Base-by-base conservation (phyloP, 2,797 vertebrate species). In the Hoplostethus mediterraneus region DNA sequence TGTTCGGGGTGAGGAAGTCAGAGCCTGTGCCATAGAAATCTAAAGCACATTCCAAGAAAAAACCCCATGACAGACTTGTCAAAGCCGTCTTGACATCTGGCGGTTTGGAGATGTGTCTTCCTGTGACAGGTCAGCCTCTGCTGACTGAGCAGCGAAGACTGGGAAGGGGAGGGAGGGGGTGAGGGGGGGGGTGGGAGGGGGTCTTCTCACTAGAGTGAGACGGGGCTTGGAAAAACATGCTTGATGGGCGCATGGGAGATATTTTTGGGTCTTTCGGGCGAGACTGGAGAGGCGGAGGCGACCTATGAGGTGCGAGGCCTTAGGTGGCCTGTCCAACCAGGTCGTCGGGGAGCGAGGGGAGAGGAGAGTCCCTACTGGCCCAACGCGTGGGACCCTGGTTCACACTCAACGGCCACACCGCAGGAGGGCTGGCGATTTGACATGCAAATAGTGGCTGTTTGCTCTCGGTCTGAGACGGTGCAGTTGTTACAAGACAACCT, bases 381-480 rank as follows among this genome's bases (percentile, higher is more conserved):
- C 88, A 86, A 62, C 83, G 90, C 84, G 93, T 93, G 92, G 91
- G 93, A 92, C 91, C 86, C 89, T 79, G 89, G 77, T 93, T 92
- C 91, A 89, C 94, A 93, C 90, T 87, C 74, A 40, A 60, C 47
- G 72, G 79, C 76, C 84, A 90, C 91, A 93, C 89, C 85, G 42
- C 91, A 93, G 78, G 79, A 84, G 82, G 90, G 85, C 88, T 84
- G 88, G 89, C 90, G 85, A 89, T 88, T 89, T 87, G 78, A 86
- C 84, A 87, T 90, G 84, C 92, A 93, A 94, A 95, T 90, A 83
- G 79, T 73, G 71, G 77, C 71, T 94, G 92, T 94, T 94, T 95
- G 92, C 90, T 93, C 84, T 90, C 0, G 71, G 92, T 92, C 93
- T 90, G 91, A 89, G 85, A 89, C 61, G 72, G 79, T 71, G 82